These are phyloP conservation scores for Drosophila oshimai DNA, from an alignment of 1,140 invertebrate genomes.

Conservation along the genomic window DNA sequence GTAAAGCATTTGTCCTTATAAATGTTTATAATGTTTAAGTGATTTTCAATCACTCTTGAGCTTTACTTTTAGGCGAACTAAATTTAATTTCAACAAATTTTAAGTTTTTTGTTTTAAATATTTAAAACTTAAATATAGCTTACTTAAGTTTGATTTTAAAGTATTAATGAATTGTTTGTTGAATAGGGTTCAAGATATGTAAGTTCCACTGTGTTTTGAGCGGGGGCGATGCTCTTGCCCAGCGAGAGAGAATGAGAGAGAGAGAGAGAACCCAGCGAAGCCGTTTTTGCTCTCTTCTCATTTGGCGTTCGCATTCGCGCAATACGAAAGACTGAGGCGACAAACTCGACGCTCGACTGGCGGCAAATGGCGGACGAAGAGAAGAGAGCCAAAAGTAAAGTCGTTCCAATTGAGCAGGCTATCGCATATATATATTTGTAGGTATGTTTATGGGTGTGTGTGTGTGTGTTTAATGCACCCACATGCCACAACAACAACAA, in stretches of 20 bases:
- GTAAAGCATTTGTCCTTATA: too few species aligned
- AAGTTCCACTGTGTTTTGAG: slow-evolving; percentile 3
- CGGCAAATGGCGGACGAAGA: slow-evolving; percentile 29
- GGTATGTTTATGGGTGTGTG: not conserved
- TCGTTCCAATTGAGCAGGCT: slow-evolving; percentile 45
- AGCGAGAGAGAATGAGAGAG: not conserved
- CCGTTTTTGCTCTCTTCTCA: slow-evolving; percentile 6
- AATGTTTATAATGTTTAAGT: not conserved
- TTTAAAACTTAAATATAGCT: not conserved
- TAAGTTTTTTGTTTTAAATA: too few species aligned
- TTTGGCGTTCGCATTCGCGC: not conserved
- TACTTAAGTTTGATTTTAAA: not conserved
- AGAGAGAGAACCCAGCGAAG: not conserved
- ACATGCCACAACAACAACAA: slow-evolving; percentile 22
- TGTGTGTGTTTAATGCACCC: slow-evolving; percentile 32
- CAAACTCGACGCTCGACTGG: slow-evolving; percentile 59
- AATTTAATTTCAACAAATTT: too few species aligned
- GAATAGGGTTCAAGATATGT: not conserved
- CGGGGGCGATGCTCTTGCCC: slow-evolving; percentile 34
- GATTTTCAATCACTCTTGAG: too few species aligned
- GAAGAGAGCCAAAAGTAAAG: slow-evolving; percentile 15
- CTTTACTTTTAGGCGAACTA: too few species aligned
- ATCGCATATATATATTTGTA: not conserved
- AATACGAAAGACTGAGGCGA: slow-evolving; percentile 70
- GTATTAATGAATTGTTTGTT: not conserved